Percentiles rank a stretch among this genome's conserved stretches.
Evolutionary conservation across 35 echinoderm and acorn worm species (phyloP).

Genomic region (Heliocidaris erythrogramma): DNA sequence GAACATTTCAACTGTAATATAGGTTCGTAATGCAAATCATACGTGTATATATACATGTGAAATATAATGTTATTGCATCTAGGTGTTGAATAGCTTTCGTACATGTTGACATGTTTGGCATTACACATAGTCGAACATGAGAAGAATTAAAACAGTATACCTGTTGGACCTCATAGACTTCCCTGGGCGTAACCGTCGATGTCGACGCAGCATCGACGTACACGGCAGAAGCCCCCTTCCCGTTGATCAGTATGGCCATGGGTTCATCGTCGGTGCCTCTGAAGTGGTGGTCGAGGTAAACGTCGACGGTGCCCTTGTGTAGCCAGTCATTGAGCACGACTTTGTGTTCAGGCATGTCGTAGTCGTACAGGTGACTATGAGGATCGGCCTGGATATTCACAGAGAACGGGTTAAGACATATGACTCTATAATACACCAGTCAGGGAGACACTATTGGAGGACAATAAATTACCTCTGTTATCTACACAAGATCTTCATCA

Average conservation of each 20-base stretch:
- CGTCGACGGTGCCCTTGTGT: neutral
- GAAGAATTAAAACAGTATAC: neutral
- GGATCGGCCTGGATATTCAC: neutral
- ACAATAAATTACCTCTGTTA: no score
- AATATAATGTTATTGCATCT: no score
- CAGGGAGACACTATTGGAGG: no score
- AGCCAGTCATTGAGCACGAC: conserved; percentile 53
- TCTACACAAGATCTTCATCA: no score
- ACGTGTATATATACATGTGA: no score
- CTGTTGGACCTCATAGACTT: conserved; percentile 33
- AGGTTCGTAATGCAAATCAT: no score
- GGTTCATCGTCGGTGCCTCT: neutral
- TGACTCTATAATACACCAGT: neutral
- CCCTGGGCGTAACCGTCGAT: conserved; percentile 49
- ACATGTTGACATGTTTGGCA: no score
- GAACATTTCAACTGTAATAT: no score
- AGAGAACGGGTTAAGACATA: neutral
- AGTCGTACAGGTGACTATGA: conserved; percentile 24
- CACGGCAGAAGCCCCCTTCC: conserved; percentile 1
- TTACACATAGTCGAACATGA: no score
- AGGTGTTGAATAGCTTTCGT: no score
- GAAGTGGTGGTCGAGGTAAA: neutral
- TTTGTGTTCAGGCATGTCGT: conserved; percentile 43
- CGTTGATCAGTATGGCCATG: conserved; percentile 67
- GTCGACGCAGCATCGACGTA: neutral